Conservation (phyloP, 2,113 vertebrate genomes). For the Phalacrocorax carbo region DNA sequence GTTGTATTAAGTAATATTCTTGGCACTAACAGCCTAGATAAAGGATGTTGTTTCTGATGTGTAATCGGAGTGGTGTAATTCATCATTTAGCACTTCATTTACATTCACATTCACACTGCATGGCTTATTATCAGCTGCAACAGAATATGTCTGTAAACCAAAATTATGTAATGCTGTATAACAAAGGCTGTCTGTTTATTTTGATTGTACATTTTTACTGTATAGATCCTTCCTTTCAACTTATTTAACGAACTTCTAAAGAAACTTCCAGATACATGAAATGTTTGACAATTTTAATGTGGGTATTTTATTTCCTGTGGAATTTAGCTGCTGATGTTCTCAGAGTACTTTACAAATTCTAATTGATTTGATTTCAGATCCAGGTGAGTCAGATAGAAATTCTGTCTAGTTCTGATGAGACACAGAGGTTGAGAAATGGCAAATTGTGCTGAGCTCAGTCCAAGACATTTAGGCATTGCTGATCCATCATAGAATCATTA, state of each 20-base stretch:
- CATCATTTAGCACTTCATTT: slow-evolving; percentile 63
- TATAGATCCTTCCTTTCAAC: background rate
- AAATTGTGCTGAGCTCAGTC: background rate
- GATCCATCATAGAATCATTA: background rate
- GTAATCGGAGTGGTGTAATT: slow-evolving; percentile 32
- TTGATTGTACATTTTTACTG: background rate
- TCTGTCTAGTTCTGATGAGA: background rate
- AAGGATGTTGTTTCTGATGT: slow-evolving; percentile 66
- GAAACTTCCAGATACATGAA: background rate
- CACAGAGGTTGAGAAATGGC: background rate
- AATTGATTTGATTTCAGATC: background rate
- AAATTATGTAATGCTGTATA: slow-evolving; percentile 35
- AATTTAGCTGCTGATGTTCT: background rate
- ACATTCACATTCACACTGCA: slow-evolving; percentile 34
- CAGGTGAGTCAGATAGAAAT: background rate
- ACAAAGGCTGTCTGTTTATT: slow-evolving; percentile 39
- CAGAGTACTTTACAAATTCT: background rate
- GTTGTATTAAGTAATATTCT: slow-evolving; percentile 56
- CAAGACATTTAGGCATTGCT: background rate
- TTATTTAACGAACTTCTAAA: background rate
- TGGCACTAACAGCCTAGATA: slow-evolving; percentile 59
- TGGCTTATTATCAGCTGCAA: slow-evolving; percentile 47
- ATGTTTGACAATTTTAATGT: background rate
- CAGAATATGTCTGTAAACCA: slow-evolving; percentile 24
- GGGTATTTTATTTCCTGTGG: background rate